Conservation (phyloP, 2,888 invertebrate genomes). For the Pseudeuparius sepicola region DNA sequence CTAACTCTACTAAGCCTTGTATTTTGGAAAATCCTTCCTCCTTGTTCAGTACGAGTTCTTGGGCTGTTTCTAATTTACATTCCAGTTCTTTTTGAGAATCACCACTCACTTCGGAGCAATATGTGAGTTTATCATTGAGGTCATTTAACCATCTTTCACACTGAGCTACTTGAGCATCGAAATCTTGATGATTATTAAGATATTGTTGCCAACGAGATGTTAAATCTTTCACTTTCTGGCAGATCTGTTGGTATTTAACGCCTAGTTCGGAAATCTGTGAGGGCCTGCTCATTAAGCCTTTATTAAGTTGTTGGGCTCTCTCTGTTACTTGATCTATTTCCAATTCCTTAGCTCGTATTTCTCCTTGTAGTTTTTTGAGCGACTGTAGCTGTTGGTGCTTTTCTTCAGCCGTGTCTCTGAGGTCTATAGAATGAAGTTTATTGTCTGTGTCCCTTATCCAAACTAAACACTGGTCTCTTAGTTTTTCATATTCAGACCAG, state of each 20-base stretch:
- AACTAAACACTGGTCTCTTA: conserved; percentile 72
- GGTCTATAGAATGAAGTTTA: conserved; percentile 76
- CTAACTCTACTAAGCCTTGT: conserved; percentile 80
- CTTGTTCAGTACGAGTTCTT: conserved; percentile 81
- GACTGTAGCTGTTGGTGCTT: conserved; percentile 78
- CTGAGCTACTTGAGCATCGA: conserved; percentile 68
- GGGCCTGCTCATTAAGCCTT: conserved; percentile 61
- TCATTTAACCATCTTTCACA: conserved; percentile 72
- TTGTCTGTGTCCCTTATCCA: conserved; percentile 88
- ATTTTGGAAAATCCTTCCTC: conserved; percentile 87
- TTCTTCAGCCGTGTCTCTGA: conserved; percentile 70
- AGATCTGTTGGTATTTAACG: conserved; percentile 82
- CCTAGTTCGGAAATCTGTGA: conserved; percentile 86
- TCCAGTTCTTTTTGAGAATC: conserved; percentile 79
- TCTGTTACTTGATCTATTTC: conserved; percentile 91
- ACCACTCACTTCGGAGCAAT: conserved; percentile 62
- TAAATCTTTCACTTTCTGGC: conserved; percentile 83
- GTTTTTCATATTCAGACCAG: conserved; percentile 84
- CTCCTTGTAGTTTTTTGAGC: conserved; percentile 71
- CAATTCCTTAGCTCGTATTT: conserved; percentile 80
- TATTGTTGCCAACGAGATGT: conserved; percentile 89
- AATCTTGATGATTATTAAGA: conserved; percentile 79
- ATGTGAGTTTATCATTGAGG: conserved; percentile 61
- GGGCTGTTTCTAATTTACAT: conserved; percentile 70
- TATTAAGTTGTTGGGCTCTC: conserved; percentile 74